These are phyloP conservation scores for Teleogryllus oceanicus DNA, from an alignment of 2,888 invertebrate species.

Conservation along the genomic window DNA sequence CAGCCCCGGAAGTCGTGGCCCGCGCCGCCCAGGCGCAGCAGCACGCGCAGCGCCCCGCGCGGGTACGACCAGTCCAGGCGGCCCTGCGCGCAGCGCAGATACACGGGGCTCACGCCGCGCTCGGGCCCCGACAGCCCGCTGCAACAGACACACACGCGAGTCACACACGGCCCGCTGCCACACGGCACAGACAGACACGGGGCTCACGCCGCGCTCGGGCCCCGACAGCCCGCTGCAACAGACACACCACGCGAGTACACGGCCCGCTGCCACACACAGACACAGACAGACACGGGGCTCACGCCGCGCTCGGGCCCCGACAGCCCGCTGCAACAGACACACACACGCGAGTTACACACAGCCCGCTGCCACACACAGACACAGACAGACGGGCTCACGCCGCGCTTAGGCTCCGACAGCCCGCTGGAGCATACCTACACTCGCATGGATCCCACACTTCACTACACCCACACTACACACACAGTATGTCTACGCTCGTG, in stretches of 20 bases:
- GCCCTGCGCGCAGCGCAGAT: slow-evolving; percentile 22
- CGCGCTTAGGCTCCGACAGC: neutral
- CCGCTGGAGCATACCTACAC: too few relatives aligned
- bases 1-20: slow-evolving; percentile 67
- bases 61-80: slow-evolving; percentile 73
- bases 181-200: slow-evolving; percentile 39
- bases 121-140: slow-evolving; percentile 20
- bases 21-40: slow-evolving; percentile 58
- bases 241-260: slow-evolving; percentile 38
- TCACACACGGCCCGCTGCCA: slow-evolving; percentile 38
- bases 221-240: slow-evolving; percentile 42
- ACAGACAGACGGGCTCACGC: neutral
- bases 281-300: slow-evolving; percentile 54
- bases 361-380: too few relatives aligned
- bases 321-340: too few relatives aligned
- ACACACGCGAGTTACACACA: too few relatives aligned
- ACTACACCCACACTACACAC: too few relatives aligned
- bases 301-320: neutral
- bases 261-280: slow-evolving; percentile 51
- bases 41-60: slow-evolving; percentile 65
- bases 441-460: too few relatives aligned
- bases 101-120: slow-evolving; percentile 21
- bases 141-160: neutral
- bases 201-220: neutral
- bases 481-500: too few relatives aligned